phyloP scores from a whole-genome alignment of 2,888 invertebrate genomes.

The Saturnia pavonia region DNA sequence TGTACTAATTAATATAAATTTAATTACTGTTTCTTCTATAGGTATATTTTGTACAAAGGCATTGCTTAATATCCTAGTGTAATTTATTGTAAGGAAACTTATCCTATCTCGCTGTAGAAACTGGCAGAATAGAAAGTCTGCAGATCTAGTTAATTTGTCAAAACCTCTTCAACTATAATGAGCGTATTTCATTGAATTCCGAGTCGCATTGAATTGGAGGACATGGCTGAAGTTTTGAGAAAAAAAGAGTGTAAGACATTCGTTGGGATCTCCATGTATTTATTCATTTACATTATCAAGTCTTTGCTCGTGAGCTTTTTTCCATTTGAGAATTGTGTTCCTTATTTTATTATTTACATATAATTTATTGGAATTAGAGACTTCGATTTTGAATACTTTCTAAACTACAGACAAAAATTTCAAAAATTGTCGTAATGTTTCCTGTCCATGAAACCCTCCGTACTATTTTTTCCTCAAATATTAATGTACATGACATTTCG shows the following conservation, averaged over 20 bases:
- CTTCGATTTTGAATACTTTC: background rate
- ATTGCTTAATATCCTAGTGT: background rate
- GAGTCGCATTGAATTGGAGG: conserved; percentile 41
- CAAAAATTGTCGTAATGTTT: background rate
- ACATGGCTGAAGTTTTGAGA: conserved; percentile 42
- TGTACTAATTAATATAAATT: background rate
- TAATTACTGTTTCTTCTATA: background rate
- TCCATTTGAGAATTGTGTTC: conserved; percentile 39
- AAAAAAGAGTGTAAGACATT: conserved; percentile 31
- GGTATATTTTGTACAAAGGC: too few species aligned
- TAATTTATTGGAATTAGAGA: background rate
- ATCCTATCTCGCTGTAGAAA: too few species aligned
- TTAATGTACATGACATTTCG: too few species aligned
- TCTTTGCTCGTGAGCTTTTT: conserved; percentile 35
- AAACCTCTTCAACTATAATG: conserved; percentile 39
- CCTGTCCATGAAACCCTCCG: too few species aligned
- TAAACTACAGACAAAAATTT: too few species aligned
- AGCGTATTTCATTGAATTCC: conserved; percentile 47
- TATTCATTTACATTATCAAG: conserved; percentile 42
- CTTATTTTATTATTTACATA: conserved; percentile 24
- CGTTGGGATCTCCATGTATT: conserved; percentile 36
- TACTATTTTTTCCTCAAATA: too few species aligned
- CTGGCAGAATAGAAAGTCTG: background rate
- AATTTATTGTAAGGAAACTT: background rate
- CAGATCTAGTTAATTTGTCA: background rate